Evolutionary conservation across 2,113 vertebrate genomes (phyloP), one percentile per base, ranked within the genome.

Genomic region (Gymnarchus niloticus): DNA sequence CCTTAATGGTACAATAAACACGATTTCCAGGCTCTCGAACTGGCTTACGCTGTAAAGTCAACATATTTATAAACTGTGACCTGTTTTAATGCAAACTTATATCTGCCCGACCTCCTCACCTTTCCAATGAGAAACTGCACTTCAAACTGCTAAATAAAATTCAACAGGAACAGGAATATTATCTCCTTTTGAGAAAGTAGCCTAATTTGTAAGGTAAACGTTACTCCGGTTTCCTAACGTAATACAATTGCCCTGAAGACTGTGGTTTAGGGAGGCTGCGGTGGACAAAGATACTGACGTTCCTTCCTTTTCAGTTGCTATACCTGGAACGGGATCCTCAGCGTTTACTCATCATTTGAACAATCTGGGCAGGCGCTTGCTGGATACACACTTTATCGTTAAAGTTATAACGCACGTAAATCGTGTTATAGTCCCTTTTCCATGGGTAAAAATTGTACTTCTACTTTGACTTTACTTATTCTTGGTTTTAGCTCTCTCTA

Each of bases 401-500:
- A 19, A 8, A 23, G 19, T 2, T 4, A 41, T 69, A n/a, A 10
- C 61, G 1, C 37, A n/a, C 28, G n/a, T 65, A 10, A 25, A 19
- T 69, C 33, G 1, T 37, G 25, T 37, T 73, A 28, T 73, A 73
- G 19, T 17, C 33, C 14, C 33, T 19, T 41, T 19, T 73, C 28
- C n/a, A n/a, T n/a, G n/a, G n/a, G n/a, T n/a, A n/a, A n/a, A n/a
- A n/a, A n/a, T n/a, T n/a, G n/a, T n/a, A n/a, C n/a, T n/a, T n/a
- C n/a, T n/a, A n/a, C n/a, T n/a, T n/a, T n/a, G n/a, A 56, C 56
- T 17, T 84, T 59, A 84, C 56, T 84, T 33, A 46, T 61, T 56
- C 56, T 8, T 10, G 10, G 52, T 10, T 6, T 10, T 6, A 56
- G 10, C 10, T 57, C 56, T 1, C 56, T n/a, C 12, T 57, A 2